Base-by-base conservation (phyloP, 2,113 vertebrate genomes). In the Hiodon alosoides region DNA sequence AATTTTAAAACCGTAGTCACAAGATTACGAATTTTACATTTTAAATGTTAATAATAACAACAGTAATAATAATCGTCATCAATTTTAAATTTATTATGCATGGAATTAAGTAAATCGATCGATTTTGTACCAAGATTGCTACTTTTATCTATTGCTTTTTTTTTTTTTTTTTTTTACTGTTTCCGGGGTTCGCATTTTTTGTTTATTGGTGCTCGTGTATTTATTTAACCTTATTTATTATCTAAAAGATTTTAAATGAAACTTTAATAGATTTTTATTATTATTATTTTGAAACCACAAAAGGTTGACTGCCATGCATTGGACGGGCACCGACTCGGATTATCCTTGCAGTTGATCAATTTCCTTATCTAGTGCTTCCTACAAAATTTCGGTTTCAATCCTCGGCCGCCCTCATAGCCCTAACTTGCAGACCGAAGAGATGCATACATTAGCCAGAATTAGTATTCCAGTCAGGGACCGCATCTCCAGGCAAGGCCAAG, bases 391-490 rank as follows among this genome's bases (percentile, higher is more conserved):
- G 76, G 71, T 61, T 78, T 48, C 7, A 65, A 58, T 78, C 75
- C 72, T 71, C 61, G 59, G 77, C 76, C 77, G 14, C 77, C 84
- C 86, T 85, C 86, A 74, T 76, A 65, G 81, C 83, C 86, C 86
- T 84, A 87, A 86, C 88, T 86, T 88, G 87, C 90, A 90, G 89
- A 87, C 88, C 89, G 88, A 88, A 87, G 84, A 89, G 87, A 89
- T 90, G 90, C 89, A 91, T 91, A 90, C 88, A 90, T 91, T 90
- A 89, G 84, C 75, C 83, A 81, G 76, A 88, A 91, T 91, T 91
- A 91, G 89, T 90, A 91, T 91, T 91, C 90, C 84, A 88, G 89
- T 91, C 90, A 91, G 88, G 89, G 86, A 85, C 84, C 84, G 84
- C 85, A 87, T 89, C 90, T 90, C 87, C 88, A 90, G 87, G 88